phyloP scores from a whole-genome alignment of 2,888 invertebrate species.

The Ariolimax columbianus region DNA sequence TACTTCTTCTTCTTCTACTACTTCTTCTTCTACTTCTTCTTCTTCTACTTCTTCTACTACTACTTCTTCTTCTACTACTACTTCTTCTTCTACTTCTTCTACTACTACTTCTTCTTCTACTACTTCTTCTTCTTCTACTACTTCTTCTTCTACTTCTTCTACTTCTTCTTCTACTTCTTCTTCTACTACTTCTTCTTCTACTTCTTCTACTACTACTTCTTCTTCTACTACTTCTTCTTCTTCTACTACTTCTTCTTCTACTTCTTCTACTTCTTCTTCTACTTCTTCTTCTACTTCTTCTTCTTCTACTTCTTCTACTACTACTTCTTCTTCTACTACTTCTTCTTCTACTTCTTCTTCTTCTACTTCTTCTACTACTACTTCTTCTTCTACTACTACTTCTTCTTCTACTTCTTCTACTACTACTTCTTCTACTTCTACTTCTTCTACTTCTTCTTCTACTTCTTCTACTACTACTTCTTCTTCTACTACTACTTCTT shows the following conservation, averaged over 20 bases:
- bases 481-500: background rate
- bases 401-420: conserved; percentile 18
- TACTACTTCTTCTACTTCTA: background rate
- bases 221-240: background rate
- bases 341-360: background rate
- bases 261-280: background rate
- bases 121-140: background rate
- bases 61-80: background rate
- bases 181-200: background rate
- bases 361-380: background rate
- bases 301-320: background rate
- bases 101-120: background rate
- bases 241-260: background rate
- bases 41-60: background rate
- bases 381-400: background rate
- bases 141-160: conserved; percentile 25
- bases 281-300: background rate
- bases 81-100: background rate
- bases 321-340: background rate
- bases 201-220: background rate
- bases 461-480: background rate
- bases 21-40: background rate
- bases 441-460: background rate
- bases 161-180: background rate
- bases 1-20: background rate